phyloP scores from a whole-genome alignment of 2,888 invertebrate genomes.

The Anaspis maculata region DNA sequence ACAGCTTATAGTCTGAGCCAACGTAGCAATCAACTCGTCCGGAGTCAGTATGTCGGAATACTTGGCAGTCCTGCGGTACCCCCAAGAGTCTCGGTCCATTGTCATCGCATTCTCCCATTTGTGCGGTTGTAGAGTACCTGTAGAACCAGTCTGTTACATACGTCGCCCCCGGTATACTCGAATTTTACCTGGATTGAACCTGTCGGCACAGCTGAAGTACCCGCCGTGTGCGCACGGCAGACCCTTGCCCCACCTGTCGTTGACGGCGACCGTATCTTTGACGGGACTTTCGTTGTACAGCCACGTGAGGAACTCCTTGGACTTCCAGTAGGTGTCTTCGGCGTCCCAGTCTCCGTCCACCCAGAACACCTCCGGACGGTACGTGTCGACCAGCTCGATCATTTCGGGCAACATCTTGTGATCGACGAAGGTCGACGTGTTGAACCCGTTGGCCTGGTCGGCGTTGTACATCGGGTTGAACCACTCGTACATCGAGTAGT shows the following conservation, averaged over 20 bases:
- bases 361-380: conserved; percentile 75
- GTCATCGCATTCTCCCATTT: conserved; percentile 97
- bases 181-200: conserved; percentile 55
- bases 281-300: conserved; percentile 91
- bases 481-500: conserved; percentile 82
- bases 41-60: conserved; percentile 57
- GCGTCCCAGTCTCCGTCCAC: conserved; percentile 93
- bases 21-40: conserved; percentile 57
- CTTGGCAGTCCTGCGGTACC: conserved; percentile 63
- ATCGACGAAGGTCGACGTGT: conserved; percentile 55
- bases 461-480: conserved; percentile 70
- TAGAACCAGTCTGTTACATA: too few relatives aligned
- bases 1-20: conserved; percentile 70
- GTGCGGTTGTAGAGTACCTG: conserved; percentile 44
- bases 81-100: conserved; percentile 78
- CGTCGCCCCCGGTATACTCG: too few relatives aligned
- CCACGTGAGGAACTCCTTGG: conserved; percentile 81
- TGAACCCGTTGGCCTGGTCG: conserved; percentile 57
- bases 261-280: conserved; percentile 78
- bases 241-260: conserved; percentile 87
- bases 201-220: conserved; percentile 77
- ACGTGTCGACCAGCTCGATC: conserved; percentile 59
- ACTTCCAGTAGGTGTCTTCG: conserved; percentile 69
- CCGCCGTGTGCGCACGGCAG: conserved; percentile 81
- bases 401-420: conserved; percentile 72